A percentile compares a stretch with the other conserved stretches of the same genome.
Evolutionary conservation across 2,113 vertebrate species (phyloP).

Genomic region (Asarcornis scutulata): DNA sequence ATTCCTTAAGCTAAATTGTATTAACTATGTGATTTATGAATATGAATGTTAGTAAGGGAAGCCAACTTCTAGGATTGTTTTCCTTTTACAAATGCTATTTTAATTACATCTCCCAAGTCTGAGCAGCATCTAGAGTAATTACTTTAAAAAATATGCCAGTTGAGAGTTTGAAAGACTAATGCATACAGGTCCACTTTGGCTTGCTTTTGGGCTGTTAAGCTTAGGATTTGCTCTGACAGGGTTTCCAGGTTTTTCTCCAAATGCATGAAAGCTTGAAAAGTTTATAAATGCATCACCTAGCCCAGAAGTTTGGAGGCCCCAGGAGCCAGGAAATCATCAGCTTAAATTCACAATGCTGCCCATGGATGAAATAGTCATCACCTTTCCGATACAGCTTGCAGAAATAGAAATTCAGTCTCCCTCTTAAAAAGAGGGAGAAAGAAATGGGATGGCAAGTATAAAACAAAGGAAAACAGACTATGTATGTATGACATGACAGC

Average conservation of each 20-base stretch:
- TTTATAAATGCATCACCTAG: background rate
- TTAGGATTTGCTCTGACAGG: background rate
- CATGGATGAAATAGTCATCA: background rate
- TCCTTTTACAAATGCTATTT: slow-evolving; percentile 5
- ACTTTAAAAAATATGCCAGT: background rate
- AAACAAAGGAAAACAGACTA: background rate
- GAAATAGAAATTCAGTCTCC: background rate
- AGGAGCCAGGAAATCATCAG: background rate
- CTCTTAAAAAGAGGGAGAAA: background rate
- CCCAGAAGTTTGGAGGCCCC: background rate
- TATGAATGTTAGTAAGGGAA: background rate
- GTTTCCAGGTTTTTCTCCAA: background rate
- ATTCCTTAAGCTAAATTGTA: background rate
- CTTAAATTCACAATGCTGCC: background rate
- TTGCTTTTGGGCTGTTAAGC: background rate
- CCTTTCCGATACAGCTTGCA: background rate
- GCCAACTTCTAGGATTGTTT: background rate
- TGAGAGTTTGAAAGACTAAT: background rate
- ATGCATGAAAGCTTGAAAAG: background rate
- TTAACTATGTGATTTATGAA: background rate
- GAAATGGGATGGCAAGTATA: background rate
- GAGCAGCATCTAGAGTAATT: background rate
- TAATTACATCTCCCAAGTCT: background rate
- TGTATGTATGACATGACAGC: background rate
- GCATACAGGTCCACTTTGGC: background rate